Base-by-base conservation (phyloP, 2,797 vertebrate species). In the Florisuga fusca region DNA sequence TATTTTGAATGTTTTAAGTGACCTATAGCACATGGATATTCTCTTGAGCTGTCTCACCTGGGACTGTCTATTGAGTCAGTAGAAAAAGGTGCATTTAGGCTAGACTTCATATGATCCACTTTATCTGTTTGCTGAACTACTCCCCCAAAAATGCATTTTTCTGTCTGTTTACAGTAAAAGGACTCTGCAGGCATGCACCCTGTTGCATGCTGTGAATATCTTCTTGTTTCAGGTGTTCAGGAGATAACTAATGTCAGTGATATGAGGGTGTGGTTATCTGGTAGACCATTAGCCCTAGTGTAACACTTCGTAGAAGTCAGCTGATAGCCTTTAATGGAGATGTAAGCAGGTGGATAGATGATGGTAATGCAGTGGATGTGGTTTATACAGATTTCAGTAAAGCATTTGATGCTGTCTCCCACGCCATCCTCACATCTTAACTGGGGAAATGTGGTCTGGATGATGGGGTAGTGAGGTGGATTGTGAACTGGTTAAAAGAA, bases 21-120 rank as follows among this genome's bases (percentile, higher is more conserved):
- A 25, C 31, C 31, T 64, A 0, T 72, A 58, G 46, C 10, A 4
- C 14, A 14, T 77, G 58, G 8, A 57, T 0, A 0, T 75, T 41
- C 51, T 22, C 26, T 41, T 84, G 48, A 72, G 22, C 27, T 88
- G 15, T 55, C 31, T 66, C n/a, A 51, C 25, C 22, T 74, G 33
- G 34, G 17, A 33, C 69, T 88, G 6, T 55, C n/a, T 54, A 1
- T n/a, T 29, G 61, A 54, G 33, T 54, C 2, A 2, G 13, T 15
- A 7, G 67, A 15, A 64, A 68, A 90, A 61, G 9, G 8, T 81
- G 20, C 13, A 21, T 68, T 78, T 83, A 45, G 64, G 34, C 27
- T 73, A 22, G 8, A 4, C 77, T 80, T 48, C 6, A 3, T 59
- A 26, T 73, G 34, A 51, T 87, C 29, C 29, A n/a, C n/a, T 71